Base-by-base conservation (phyloP, 2,113 vertebrate species). In the Chloebia gouldiae region DNA sequence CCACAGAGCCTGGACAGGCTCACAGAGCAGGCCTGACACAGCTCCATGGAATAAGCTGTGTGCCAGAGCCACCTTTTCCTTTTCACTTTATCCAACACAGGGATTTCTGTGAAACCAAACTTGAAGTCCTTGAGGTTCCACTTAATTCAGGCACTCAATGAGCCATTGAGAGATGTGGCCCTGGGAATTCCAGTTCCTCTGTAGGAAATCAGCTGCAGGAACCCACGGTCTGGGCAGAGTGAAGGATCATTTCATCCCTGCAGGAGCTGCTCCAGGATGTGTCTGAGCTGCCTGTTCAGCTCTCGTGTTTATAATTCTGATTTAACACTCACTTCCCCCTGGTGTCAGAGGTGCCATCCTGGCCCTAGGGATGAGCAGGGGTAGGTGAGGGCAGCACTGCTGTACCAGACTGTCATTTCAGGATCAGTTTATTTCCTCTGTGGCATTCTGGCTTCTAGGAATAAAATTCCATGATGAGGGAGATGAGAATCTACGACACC, bases 401-500 rank as follows among this genome's bases (percentile, higher is more conserved):
- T 49, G 2, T 10, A 14, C 33, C 68, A 59, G 50, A 24, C 19
- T 47, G 25, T 12, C 63, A 56, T 27, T 71, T 45, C 65, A 30
- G 61, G 11, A 39, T 17, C 2, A 2, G 21, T 39, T 63, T 40
- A 17, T 31, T 54, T 61, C 59, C 42, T 59, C 63, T 14, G 30
- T 14, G 39, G 5, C 28, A 40, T 59, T 63, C 70, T 69, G 61
- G 20, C 42, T 73, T 45, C 53, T 37, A 23, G 84, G 30, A 69
- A 53, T 31, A 13, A 33, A 84, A 81, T 3, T 9, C 25, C 39
- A 59, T 50, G 56, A 42, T 18, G 49, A 79, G 50, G 63, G 57
- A 88, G 25, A 44, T 57, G 50, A 31, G 49, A 39, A 18, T 15
- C 63, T 13, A 1, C 0, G 0, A 20, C 15, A 24, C 3, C n/a